Evolutionary conservation across 2,888 invertebrate genomes (phyloP).

Genomic region (Drosophila macrospina): DNA sequence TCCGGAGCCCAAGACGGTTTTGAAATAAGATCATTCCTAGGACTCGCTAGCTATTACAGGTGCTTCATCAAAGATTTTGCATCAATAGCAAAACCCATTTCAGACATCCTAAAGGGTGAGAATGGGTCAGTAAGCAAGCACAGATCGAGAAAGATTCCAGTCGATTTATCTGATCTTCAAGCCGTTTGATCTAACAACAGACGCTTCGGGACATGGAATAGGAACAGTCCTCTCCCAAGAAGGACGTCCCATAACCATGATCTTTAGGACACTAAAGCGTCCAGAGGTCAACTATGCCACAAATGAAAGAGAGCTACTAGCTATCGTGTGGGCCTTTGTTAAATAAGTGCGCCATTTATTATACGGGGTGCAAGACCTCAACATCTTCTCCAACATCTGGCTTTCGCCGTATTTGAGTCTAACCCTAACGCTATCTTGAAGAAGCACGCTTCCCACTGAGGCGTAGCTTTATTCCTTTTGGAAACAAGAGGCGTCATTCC

Average conservation of each 20-base stretch:
- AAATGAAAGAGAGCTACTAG: not conserved
- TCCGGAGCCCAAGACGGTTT: too few relatives aligned
- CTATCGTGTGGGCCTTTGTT: not conserved
- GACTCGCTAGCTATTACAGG: too few relatives aligned
- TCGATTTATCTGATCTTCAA: not conserved
- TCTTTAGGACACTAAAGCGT: not conserved
- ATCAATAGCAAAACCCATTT: not conserved
- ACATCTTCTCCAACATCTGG: not conserved
- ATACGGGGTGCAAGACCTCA: not conserved
- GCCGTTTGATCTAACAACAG: not conserved
- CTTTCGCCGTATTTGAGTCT: not conserved
- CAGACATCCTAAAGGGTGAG: not conserved
- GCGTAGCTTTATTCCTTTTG: too few relatives aligned
- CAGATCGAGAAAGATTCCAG: not conserved
- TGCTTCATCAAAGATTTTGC: too few relatives aligned
- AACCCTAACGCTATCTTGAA: too few relatives aligned
- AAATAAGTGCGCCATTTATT: not conserved
- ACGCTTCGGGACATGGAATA: not conserved
- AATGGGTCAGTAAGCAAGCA: not conserved
- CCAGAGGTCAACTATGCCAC: slow-evolving; percentile 1
- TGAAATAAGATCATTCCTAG: too few relatives aligned
- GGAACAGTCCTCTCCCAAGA: not conserved
- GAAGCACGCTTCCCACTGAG: too few relatives aligned
- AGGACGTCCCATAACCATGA: not conserved
- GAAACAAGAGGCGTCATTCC: too few relatives aligned